Evolutionary conservation across 2,113 vertebrate species (phyloP).

Genomic region (Chiloscyllium plagiosum): DNA sequence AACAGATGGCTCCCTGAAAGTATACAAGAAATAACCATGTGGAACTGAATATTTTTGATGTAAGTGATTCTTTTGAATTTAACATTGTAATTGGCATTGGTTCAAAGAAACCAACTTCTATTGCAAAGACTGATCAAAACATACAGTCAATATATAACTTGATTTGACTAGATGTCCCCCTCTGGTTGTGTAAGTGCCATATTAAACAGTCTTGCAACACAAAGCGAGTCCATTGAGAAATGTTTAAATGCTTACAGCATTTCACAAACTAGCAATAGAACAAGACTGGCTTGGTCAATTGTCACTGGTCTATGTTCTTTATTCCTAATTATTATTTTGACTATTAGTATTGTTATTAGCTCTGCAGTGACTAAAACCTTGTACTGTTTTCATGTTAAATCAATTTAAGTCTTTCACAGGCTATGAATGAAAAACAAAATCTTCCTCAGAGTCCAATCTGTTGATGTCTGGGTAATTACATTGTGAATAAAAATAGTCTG

Average conservation of each 20-base stretch:
- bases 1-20: neutral
- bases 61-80: neutral
- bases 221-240: neutral
- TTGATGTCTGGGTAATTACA: too few species aligned
- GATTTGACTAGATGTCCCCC: neutral
- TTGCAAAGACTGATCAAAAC: neutral
- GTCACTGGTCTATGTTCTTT: neutral
- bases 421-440: neutral
- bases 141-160: neutral
- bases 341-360: neutral
- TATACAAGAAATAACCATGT: neutral
- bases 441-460: too few species aligned
- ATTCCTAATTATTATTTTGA: neutral
- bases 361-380: neutral
- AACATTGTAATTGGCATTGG: neutral
- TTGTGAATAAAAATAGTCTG: too few species aligned
- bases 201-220: neutral
- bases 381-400: neutral
- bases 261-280: neutral
- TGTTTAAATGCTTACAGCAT: neutral
- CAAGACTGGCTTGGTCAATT: neutral
- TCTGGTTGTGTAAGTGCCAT: neutral
- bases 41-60: neutral
- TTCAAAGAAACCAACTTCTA: neutral
- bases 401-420: neutral